Conservation (phyloP, 2,888 invertebrate species). For the Xylota segnis region DNA sequence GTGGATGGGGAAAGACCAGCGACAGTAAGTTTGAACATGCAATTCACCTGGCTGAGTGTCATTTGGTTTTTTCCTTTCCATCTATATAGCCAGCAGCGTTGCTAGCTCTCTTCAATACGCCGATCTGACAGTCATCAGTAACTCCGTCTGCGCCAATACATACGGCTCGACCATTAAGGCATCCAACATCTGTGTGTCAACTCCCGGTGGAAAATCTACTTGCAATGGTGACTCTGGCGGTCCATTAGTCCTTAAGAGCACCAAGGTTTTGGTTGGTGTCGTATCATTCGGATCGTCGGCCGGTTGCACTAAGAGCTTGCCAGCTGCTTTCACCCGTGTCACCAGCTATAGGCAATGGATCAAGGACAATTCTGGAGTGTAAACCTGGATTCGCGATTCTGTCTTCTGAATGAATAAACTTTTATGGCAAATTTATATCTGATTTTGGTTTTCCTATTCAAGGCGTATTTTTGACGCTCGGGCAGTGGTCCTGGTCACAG, state of each 20-base stretch:
- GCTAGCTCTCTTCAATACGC: conserved; percentile 78
- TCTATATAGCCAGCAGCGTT: conserved; percentile 53
- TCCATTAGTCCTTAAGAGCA: conserved; percentile 24
- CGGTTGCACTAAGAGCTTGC: conserved; percentile 24
- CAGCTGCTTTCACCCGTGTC: conserved; percentile 74
- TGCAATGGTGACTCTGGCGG: conserved; percentile 57
- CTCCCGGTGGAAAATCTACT: conserved; percentile 78
- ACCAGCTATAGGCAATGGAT: conserved; percentile 5
- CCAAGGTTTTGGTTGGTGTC: conserved; percentile 26
- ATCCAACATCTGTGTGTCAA: conserved; percentile 76
- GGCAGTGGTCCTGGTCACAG: too few species aligned
- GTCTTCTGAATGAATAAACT: too few species aligned
- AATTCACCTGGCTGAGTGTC: too few species aligned
- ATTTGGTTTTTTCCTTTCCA: too few species aligned
- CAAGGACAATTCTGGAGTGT: not conserved
- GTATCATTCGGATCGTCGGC: conserved; percentile 21
- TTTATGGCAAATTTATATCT: too few species aligned
- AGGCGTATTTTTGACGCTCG: too few species aligned
- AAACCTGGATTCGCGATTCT: too few species aligned
- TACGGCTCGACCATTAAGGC: conserved; percentile 12
- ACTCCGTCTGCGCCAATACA: conserved; percentile 77
- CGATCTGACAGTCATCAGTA: conserved; percentile 78
- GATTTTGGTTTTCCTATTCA: too few species aligned
- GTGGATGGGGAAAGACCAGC: conserved; percentile 13
- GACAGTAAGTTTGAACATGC: conserved; percentile 32